Percentiles rank a stretch among this genome's conserved stretches.
Conservation (phyloP, 2,888 invertebrate genomes). For the Byasa hedistus region DNA sequence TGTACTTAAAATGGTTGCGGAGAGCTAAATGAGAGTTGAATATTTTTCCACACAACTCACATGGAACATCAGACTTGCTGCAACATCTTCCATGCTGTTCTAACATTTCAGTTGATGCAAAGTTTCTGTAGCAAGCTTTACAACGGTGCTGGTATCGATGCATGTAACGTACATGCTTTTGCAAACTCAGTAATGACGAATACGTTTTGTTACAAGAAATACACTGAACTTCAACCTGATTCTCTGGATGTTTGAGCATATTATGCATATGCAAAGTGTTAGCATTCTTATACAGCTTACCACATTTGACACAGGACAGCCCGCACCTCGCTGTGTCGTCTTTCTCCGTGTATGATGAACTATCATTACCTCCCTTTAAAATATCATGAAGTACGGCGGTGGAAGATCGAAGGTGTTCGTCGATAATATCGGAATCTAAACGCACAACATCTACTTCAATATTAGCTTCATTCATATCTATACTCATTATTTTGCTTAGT, state of each 20-base stretch:
- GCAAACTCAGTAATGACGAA: slow-evolving; percentile 54
- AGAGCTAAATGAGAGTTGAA: slow-evolving; percentile 51
- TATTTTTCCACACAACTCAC: slow-evolving; percentile 50
- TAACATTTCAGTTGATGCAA: slow-evolving; percentile 42
- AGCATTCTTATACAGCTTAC: slow-evolving; percentile 56
- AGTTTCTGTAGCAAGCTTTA: slow-evolving; percentile 54
- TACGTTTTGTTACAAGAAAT: slow-evolving; percentile 55
- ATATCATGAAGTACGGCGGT: slow-evolving; percentile 53
- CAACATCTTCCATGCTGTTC: slow-evolving; percentile 46
- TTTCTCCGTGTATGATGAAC: background rate
- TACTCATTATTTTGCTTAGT: slow-evolving; percentile 17
- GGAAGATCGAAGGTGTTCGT: slow-evolving; percentile 52
- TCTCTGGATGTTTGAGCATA: slow-evolving; percentile 54
- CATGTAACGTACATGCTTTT: slow-evolving; percentile 61
- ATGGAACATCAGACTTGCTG: slow-evolving; percentile 45
- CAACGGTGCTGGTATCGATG: slow-evolving; percentile 54
- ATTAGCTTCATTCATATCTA: slow-evolving; percentile 33
- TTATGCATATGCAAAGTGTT: slow-evolving; percentile 54
- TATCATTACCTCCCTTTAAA: slow-evolving; percentile 36
- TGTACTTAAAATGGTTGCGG: slow-evolving; percentile 57
- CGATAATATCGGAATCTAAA: slow-evolving; percentile 45
- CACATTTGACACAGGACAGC: slow-evolving; percentile 68
- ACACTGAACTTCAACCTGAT: slow-evolving; percentile 46
- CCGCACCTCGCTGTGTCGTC: slow-evolving; percentile 34
- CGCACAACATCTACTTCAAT: slow-evolving; percentile 47